phyloP scores from a whole-genome alignment of 2,888 invertebrate species.

The Sarcophaga carnaria region DNA sequence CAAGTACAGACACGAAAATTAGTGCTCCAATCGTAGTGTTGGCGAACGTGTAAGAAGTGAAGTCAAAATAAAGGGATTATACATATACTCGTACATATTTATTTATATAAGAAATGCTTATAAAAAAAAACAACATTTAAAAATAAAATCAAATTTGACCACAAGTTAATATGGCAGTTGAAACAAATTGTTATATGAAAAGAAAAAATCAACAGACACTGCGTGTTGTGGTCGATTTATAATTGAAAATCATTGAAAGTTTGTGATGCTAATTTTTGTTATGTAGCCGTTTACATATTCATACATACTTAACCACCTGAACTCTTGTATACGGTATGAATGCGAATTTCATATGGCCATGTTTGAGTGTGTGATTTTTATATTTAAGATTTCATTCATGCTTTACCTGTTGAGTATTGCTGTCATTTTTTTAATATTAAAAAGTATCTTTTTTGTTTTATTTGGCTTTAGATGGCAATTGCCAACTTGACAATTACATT shows the following conservation, averaged over 20 bases:
- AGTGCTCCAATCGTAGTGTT: neutral
- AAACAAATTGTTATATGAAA: constrained; percentile 19
- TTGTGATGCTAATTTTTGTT: constrained; percentile 27
- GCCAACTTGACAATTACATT: constrained; percentile 64
- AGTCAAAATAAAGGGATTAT: neutral
- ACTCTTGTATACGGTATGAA: neutral
- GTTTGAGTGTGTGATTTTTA: neutral
- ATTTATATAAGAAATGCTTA: neutral
- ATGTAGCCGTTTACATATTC: neutral
- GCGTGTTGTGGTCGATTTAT: constrained; percentile 23
- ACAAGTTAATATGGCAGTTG: constrained; percentile 7
- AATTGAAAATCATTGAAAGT: constrained; percentile 19
- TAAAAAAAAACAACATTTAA: neutral
- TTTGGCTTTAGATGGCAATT: constrained; percentile 37
- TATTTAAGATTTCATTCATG: constrained; percentile 37
- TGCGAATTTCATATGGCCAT: neutral
- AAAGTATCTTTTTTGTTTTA: neutral
- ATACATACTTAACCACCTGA: neutral
- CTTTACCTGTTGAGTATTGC: constrained; percentile 8
- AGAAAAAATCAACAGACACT: neutral
- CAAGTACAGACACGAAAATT: constrained; percentile 54
- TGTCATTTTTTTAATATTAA: neutral
- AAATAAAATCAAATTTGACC: constrained; percentile 11
- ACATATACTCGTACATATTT: neutral
- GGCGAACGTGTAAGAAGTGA: neutral